phyloP scores from a whole-genome alignment of 2,797 vertebrate species.

The Clarias fuscus region DNA sequence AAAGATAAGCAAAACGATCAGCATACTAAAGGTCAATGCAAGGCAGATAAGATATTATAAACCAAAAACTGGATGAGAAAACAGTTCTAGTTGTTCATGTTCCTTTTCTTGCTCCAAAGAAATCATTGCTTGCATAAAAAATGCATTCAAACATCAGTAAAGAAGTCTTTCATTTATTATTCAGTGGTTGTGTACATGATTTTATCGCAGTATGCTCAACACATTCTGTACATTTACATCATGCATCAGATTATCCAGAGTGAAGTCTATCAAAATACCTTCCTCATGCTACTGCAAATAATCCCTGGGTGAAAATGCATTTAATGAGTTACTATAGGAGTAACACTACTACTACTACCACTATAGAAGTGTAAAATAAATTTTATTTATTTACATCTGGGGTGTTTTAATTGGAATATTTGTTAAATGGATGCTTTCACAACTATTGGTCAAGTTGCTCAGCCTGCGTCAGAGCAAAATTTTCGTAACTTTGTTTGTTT shows the following conservation, averaged over 20 bases:
- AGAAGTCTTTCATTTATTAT: no score
- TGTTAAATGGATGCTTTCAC: no score
- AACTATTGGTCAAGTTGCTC: neutral
- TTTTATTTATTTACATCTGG: no score
- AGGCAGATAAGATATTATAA: neutral
- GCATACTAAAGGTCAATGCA: neutral
- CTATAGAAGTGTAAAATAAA: no score
- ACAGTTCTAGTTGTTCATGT: neutral
- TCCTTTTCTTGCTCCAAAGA: neutral
- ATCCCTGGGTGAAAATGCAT: neutral
- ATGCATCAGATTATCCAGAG: neutral
- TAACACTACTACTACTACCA: no score
- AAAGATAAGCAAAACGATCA: neutral
- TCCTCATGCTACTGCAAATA: neutral
- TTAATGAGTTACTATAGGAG: no score
- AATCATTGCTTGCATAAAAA: neutral
- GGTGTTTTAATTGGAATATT: no score
- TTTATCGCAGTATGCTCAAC: neutral
- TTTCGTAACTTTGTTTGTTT: neutral
- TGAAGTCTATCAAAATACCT: neutral
- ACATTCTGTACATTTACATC: neutral
- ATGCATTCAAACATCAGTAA: no score
- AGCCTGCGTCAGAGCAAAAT: neutral
- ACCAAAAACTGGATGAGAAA: neutral
- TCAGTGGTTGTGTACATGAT: neutral